A percentile compares a stretch with the other conserved stretches of the same genome.
These are phyloP conservation scores for Onychomys torridus DNA, from an alignment of 2,797 vertebrate species.

Conservation along the genomic window DNA sequence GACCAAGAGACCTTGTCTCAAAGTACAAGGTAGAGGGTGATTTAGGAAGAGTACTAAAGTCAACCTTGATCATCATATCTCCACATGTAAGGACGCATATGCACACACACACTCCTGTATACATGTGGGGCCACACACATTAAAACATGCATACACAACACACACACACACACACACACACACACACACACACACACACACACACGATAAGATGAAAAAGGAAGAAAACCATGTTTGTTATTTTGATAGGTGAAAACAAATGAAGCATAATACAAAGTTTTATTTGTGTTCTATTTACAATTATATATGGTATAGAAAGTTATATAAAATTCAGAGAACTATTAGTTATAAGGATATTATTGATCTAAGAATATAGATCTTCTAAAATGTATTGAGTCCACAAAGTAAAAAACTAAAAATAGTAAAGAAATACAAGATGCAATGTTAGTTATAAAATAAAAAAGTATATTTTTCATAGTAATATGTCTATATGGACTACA, in stretches of 20 bases:
- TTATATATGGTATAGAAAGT: background rate
- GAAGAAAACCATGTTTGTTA: background rate
- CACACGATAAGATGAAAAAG: background rate
- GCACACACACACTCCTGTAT: background rate
- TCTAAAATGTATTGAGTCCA: background rate
- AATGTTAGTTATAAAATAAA: background rate
- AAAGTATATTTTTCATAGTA: background rate
- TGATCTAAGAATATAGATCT: background rate
- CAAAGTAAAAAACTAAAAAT: slow-evolving; percentile 1
- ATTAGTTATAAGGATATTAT: background rate
- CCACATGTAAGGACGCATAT: background rate
- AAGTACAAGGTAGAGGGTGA: background rate
- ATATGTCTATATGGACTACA: slow-evolving; percentile 9
- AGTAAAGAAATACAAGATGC: slow-evolving; percentile 10
- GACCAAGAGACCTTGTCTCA: background rate
- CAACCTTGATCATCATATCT: background rate
- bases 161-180: background rate
- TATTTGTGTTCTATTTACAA: background rate
- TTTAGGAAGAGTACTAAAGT: background rate
- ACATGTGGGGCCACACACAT: background rate
- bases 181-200: too few relatives aligned
- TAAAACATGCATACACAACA: background rate
- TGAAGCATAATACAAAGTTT: background rate
- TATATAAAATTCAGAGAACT: slow-evolving; percentile 37
- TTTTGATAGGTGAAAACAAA: slow-evolving; percentile 25